These are phyloP conservation scores for Lepus townsendii DNA, from an alignment of 2,797 vertebrate species.

Conservation along the genomic window DNA sequence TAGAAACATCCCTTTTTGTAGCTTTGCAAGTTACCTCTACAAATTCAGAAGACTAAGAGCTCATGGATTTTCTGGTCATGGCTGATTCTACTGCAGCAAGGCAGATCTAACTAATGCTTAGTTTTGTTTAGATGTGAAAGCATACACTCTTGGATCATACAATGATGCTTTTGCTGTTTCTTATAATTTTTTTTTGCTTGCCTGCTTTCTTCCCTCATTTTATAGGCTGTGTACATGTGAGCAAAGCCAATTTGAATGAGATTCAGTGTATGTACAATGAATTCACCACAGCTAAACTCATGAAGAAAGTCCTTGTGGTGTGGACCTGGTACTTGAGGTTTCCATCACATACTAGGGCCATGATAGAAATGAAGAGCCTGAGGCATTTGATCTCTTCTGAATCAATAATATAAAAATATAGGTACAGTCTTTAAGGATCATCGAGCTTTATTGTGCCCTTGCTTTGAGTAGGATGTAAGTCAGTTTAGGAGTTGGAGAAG, in stretches of 20 bases:
- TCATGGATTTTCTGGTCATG: conserved; percentile 2
- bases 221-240: background rate
- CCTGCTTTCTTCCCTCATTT: conserved; percentile 14
- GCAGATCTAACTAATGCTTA: conserved; percentile 6
- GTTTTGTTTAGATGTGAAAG: conserved; percentile 6
- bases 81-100: background rate
- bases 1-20: background rate
- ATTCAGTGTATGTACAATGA: background rate
- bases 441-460: background rate
- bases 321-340: background rate
- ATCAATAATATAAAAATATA: background rate
- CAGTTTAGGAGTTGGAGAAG: background rate
- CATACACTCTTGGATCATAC: background rate
- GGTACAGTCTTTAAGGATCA: background rate
- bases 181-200: background rate
- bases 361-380: background rate
- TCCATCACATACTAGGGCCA: background rate
- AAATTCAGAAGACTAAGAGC: background rate
- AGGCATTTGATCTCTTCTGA: conserved; percentile 19
- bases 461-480: background rate
- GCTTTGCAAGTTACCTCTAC: background rate
- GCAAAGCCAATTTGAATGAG: background rate
- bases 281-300: conserved; percentile 18
- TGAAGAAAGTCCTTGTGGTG: background rate
- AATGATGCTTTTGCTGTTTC: background rate